These are phyloP conservation scores for Cyclophora punctaria DNA, from an alignment of 2,888 invertebrate species.

Conservation along the genomic window DNA sequence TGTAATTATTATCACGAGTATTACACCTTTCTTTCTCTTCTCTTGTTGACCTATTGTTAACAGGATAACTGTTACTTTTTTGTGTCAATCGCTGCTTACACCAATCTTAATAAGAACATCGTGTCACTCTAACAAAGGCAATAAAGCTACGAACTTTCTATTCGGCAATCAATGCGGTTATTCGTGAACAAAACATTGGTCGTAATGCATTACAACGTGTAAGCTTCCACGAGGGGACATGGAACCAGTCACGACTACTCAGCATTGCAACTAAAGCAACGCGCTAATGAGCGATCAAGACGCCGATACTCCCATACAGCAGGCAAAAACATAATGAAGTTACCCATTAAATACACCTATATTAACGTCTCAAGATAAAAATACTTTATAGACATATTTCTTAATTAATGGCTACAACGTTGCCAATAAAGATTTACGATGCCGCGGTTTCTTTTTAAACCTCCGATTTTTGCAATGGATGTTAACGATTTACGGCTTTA, in stretches of 20 bases:
- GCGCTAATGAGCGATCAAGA: conserved; percentile 62
- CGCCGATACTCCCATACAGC: conserved; percentile 2
- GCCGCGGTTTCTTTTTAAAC: too few relatives aligned
- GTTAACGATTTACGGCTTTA: too few relatives aligned
- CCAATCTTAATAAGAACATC: background rate
- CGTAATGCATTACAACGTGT: conserved; percentile 2
- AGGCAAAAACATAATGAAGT: background rate
- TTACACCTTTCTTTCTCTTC: too few relatives aligned
- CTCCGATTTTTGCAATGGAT: too few relatives aligned
- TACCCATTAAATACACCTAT: background rate
- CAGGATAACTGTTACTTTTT: too few relatives aligned
- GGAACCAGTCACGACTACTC: conserved; percentile 43
- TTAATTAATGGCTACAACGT: too few relatives aligned
- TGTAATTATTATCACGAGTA: too few relatives aligned
- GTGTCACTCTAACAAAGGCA: background rate
- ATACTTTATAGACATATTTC: too few relatives aligned
- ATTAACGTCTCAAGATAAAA: too few relatives aligned
- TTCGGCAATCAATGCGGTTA: background rate
- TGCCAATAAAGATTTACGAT: too few relatives aligned
- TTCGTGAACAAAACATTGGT: background rate
- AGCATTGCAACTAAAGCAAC: conserved; percentile 19
- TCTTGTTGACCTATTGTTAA: too few relatives aligned
- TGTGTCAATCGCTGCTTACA: too few relatives aligned
- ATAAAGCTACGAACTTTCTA: background rate
- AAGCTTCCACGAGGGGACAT: conserved; percentile 19